These are phyloP conservation scores for Buceros bicornis DNA, from an alignment of 2,797 vertebrate species.

Conservation along the genomic window DNA sequence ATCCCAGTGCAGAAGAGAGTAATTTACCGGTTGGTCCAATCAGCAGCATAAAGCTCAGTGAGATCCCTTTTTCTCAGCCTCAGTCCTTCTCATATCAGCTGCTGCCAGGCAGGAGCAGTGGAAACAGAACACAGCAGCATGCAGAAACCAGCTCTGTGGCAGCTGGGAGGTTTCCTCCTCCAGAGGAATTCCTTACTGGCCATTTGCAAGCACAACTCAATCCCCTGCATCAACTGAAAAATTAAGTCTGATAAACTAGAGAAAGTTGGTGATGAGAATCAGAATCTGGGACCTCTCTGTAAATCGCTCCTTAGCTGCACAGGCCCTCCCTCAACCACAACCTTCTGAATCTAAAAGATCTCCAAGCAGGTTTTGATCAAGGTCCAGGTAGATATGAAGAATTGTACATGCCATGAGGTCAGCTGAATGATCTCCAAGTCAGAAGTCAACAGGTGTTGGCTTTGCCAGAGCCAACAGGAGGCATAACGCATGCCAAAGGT, in stretches of 20 bases:
- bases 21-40: not conserved
- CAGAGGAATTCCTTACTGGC: not conserved
- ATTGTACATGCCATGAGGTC: not conserved
- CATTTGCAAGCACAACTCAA: constrained; percentile 4
- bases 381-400: not conserved
- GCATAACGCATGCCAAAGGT: not conserved
- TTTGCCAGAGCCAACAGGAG: not conserved
- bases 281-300: not conserved
- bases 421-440: not conserved
- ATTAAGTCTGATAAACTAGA: not conserved
- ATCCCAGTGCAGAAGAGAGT: not conserved
- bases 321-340: not conserved
- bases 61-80: not conserved
- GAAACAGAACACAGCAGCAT: not conserved
- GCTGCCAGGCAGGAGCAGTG: not conserved
- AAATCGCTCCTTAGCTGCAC: not conserved
- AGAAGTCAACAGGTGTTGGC: not conserved
- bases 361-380: not conserved
- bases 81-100: not conserved
- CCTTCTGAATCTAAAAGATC: not conserved
- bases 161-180: not conserved
- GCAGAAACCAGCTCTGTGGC: not conserved
- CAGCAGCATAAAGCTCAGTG: not conserved
- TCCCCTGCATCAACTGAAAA: not conserved
- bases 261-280: not conserved